Conservation (phyloP, 2,888 invertebrate genomes). For the Anthoptus insignis region DNA sequence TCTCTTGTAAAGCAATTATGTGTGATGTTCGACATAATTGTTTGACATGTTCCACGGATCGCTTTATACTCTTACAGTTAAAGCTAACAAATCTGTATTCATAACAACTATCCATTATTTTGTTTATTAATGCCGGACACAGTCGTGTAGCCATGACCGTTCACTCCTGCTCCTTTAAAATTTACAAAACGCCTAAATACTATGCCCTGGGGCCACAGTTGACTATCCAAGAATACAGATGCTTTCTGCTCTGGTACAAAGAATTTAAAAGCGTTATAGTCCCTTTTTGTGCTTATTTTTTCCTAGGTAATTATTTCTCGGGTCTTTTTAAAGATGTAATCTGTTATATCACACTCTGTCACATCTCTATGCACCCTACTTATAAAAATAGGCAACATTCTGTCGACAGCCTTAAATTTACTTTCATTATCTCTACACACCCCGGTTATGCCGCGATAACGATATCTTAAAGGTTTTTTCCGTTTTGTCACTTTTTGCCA, state of each 20-base stretch:
- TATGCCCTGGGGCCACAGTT: constrained; percentile 13
- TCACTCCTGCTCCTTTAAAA: neutral
- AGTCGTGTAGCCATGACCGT: neutral
- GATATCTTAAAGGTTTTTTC: too few relatives aligned
- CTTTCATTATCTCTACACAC: too few relatives aligned
- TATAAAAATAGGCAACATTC: too few relatives aligned
- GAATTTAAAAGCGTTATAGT: constrained; percentile 9
- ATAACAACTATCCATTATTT: neutral
- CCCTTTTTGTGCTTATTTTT: neutral
- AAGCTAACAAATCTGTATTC: neutral
- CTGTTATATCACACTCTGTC: too few relatives aligned
- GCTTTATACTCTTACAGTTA: constrained; percentile 23
- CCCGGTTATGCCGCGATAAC: too few relatives aligned
- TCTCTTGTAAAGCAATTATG: constrained; percentile 14
- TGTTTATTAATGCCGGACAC: too few relatives aligned
- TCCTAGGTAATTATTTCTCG: neutral
- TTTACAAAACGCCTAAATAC: constrained; percentile 17
- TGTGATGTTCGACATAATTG: neutral
- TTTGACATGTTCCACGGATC: neutral
- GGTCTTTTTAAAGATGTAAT: too few relatives aligned
- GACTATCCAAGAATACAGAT: neutral
- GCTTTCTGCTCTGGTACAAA: neutral
- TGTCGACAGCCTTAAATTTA: too few relatives aligned
- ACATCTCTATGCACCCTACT: too few relatives aligned
- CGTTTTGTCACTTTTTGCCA: too few relatives aligned